phyloP scores from a whole-genome alignment of 1,140 invertebrate genomes.

The Globodera rostochiensis region DNA sequence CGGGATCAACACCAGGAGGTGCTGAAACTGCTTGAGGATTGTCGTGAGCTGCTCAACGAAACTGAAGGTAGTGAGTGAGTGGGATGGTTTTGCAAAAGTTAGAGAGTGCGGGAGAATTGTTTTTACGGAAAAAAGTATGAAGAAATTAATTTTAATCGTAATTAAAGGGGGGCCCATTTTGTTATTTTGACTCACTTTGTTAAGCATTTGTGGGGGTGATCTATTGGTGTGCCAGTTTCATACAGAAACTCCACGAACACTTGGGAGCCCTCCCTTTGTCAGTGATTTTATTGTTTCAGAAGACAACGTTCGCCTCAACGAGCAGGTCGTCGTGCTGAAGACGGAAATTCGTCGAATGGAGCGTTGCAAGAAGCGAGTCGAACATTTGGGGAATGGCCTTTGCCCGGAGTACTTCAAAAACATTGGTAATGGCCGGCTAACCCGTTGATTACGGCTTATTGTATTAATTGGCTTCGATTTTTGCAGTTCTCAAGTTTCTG shows the following conservation, averaged over 20 bases:
- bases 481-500: constrained; percentile 45
- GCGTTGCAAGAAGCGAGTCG: constrained; percentile 33
- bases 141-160: no score
- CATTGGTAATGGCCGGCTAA: constrained; percentile 3
- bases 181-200: no score
- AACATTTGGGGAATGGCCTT: constrained; percentile 42
- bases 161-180: no score
- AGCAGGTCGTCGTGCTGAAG: constrained; percentile 42
- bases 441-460: background rate
- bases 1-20: constrained; percentile 7
- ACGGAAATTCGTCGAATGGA: constrained; percentile 48
- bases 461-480: background rate
- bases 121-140: no score
- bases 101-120: no score
- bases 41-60: constrained; percentile 39
- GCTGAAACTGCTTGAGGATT: constrained; percentile 40
- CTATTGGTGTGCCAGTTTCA: no score
- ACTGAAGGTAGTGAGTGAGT: constrained; percentile 18
- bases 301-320: constrained; percentile 34
- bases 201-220: no score
- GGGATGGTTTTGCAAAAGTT: no score
- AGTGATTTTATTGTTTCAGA: constrained; percentile 23
- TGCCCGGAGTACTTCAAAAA: constrained; percentile 43
- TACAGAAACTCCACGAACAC: no score
- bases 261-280: no score